Evolutionary conservation across 2,888 invertebrate species (phyloP), one percentile per base, ranked within the genome.

Genomic region (Aquatica leii): DNA sequence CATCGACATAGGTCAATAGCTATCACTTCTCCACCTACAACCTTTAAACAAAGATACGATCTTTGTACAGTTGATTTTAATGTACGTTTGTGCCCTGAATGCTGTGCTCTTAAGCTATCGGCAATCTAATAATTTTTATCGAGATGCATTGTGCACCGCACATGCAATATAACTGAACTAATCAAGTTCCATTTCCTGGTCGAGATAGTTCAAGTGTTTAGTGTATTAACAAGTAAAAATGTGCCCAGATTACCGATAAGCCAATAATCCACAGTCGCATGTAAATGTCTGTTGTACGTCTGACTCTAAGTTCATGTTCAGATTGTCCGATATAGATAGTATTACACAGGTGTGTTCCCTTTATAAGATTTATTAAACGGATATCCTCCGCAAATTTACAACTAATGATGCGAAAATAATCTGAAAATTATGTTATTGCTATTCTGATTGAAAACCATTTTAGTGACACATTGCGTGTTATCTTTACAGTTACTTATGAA

Each of bases 241-340:
- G 24, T 24, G 4, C 24, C 6, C 4, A 20, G 55, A 56, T 61
- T 51, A 20, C 35, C 51, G 61, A 61, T 59, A 53, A 55, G 56
- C 52, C 52, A 40, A 52, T 64, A 64, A 64, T 54, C 51, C 56
- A 64, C 59, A 59, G 51, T 34, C 53, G 43, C 50, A 59, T 60
- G 60, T 60, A 64, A 64, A 64, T 64, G 60, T 64, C 57, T 60
- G 56, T 48, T 60, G 56, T 56, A 62, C 37, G 64, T 60, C 64
- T 52, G 64, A 64, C 59, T 60, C 52, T 64, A 57, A 57, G 56
- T 58, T 52, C 66, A 66, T 66, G 66, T 63, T 56, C 49, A 63
- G 66, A 66, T 66, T 63, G 66, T 66, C 66, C 66, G 66, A 66
- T 43, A 66, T 66, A 66, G 66, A 66, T 66, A 66, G 56, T 48